Evolutionary conservation across 1,140 invertebrate genomes (phyloP).

Genomic region (Apis dorsata): DNA sequence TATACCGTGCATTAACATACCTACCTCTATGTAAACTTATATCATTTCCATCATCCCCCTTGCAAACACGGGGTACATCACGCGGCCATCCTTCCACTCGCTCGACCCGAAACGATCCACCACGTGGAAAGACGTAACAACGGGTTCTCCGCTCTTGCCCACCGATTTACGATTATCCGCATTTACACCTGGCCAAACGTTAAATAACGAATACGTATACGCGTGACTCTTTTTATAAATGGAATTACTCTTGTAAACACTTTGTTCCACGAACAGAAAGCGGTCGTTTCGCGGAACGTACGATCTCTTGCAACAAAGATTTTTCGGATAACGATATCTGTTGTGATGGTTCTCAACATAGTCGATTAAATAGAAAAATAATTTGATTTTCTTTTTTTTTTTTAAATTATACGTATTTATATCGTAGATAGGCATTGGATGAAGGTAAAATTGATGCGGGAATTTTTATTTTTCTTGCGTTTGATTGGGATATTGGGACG

Average conservation of each 20-base stretch:
- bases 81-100: neutral
- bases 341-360: neutral
- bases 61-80: neutral
- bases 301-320: conserved; percentile 1
- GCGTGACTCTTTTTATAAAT: neutral
- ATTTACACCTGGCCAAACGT: conserved; percentile 14
- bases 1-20: conserved; percentile 58
- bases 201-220: conserved; percentile 6
- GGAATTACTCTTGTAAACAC: neutral
- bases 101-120: neutral
- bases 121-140: neutral
- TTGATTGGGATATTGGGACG: neutral
- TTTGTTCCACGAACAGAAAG: neutral
- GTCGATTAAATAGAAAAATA: neutral
- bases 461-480: neutral
- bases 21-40: conserved; percentile 58
- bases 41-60: conserved; percentile 54
- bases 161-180: conserved; percentile 24
- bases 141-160: neutral
- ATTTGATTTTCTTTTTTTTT: neutral
- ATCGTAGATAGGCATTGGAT: no score
- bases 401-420: no score
- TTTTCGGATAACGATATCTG: neutral
- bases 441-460: no score
- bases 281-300: neutral